Conservation (phyloP, 2,113 vertebrate species). For the Paramisgurnus dabryanus region DNA sequence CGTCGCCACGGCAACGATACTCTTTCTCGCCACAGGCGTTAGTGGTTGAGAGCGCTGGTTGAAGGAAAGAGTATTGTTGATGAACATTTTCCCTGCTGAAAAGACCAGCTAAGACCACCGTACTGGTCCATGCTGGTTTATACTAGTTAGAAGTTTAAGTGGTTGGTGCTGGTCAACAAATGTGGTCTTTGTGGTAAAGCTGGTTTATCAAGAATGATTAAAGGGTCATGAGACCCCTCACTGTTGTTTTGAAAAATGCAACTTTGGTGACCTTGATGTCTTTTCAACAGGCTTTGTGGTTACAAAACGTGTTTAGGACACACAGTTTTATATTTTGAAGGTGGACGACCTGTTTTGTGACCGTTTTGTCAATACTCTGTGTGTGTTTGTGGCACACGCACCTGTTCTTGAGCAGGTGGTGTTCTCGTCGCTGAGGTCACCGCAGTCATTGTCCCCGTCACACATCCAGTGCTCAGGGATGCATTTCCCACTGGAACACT, state of each 20-base stretch:
- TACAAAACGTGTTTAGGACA: background rate
- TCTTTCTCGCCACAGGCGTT: constrained; percentile 76
- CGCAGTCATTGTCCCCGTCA: constrained; percentile 88
- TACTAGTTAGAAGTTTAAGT: background rate
- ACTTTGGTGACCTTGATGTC: no score
- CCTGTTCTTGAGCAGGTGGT: constrained; percentile 79
- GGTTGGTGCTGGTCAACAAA: no score
- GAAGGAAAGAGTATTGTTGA: background rate
- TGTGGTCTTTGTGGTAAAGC: no score
- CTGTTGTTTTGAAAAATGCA: no score
- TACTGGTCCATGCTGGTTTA: no score
- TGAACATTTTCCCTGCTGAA: background rate
- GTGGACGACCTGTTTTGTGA: constrained; percentile 2
- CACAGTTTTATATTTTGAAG: background rate
- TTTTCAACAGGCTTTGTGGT: background rate
- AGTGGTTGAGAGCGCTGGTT: constrained; percentile 70
- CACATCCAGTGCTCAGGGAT: constrained; percentile 83
- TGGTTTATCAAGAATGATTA: no score
- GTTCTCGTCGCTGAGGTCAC: constrained; percentile 84
- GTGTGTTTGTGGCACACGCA: constrained; percentile 56
- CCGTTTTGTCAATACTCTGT: constrained; percentile 5
- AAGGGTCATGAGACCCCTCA: no score
- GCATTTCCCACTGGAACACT: constrained; percentile 81
- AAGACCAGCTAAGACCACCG: no score
- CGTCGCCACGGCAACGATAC: constrained; percentile 81